A percentile compares a stretch with the other conserved stretches of the same genome.
These are phyloP conservation scores for Peromyscus eremicus DNA, from an alignment of 2,797 vertebrate species.

Conservation along the genomic window DNA sequence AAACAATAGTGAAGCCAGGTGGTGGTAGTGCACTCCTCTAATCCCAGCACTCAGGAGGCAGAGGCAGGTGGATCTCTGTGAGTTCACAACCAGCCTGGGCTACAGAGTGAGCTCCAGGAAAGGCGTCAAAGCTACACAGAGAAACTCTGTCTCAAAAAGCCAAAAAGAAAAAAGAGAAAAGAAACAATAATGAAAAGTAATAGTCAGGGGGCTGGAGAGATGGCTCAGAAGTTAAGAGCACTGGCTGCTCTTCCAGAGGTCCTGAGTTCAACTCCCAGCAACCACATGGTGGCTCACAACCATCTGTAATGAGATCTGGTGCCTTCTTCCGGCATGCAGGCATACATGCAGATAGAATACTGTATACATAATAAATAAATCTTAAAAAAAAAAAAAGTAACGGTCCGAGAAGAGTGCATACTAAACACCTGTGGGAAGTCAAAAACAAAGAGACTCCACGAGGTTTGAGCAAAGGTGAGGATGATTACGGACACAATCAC, in stretches of 20 bases:
- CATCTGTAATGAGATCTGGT: not conserved
- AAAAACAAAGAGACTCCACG: not conserved
- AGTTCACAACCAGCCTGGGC: too few relatives aligned
- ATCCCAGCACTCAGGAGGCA: too few relatives aligned
- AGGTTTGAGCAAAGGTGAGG: not conserved
- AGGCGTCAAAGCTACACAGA: too few relatives aligned
- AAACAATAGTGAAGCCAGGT: not conserved
- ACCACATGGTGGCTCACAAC: not conserved
- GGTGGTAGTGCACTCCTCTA: too few relatives aligned
- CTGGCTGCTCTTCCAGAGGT: not conserved
- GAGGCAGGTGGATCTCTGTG: too few relatives aligned
- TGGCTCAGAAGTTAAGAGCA: not conserved
- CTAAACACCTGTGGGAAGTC: not conserved
- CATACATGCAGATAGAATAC: not conserved
- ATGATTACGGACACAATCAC: not conserved
- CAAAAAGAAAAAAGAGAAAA: too few relatives aligned
- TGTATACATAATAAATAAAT: not conserved
- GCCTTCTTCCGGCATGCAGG: not conserved
- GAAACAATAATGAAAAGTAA: not conserved
- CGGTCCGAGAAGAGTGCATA: not conserved
- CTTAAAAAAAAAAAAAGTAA: not conserved
- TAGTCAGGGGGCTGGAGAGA: not conserved
- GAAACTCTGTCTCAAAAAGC: too few relatives aligned
- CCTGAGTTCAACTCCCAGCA: not conserved
- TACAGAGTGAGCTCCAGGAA: too few relatives aligned